Base-by-base conservation (phyloP, 2,113 vertebrate species). In the Macroglossus sobrinus region DNA sequence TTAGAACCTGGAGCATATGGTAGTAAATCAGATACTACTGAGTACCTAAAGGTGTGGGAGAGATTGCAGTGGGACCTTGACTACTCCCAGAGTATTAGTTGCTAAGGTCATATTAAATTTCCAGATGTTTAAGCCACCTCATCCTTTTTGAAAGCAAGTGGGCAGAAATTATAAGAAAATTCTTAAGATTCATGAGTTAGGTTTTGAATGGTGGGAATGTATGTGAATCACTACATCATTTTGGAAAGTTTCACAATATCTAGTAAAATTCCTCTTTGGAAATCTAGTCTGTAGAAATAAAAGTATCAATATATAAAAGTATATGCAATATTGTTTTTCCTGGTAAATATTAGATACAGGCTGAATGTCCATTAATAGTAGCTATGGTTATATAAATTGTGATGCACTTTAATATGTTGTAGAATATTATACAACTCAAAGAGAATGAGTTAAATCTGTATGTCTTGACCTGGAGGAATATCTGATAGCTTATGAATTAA, bases 41-140 rank as follows among this genome's bases (percentile, higher is more conserved):
- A 82, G 43, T 64, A 63, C 35, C 14, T 86, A n/a, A 66, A 68
- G 45, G 28, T 71, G 21, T 69, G 30, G 15, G 33, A 88, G 74
- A 79, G 66, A 76, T 68, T 85, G 63, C 24, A 75, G 11, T 86
- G n/a, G 68, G 59, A 91, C 10, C 24, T 43, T 69, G 40, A 75
- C 30, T 80, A 19, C 19, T 76, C 63, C 40, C 14, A 76, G 40
- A 11, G 30, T 93, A 59, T 88, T 76, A 88, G 69, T 94, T 94
- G 63, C 11, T 87, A 55, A 87, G 35, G 50, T 88, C 35, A 88
- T 71, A 92, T 88, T 88, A 50, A 82, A 53, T 63, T 96, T 94
- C 64, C 33, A 82, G 21, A 47, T 91, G 11, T 94, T 69, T 91
- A 72, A 50, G 14, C 5, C 69, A 12, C 66, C 30, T 76, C 30